Conservation (phyloP, 2,888 invertebrate species). For the Ennomos quercinarius region DNA sequence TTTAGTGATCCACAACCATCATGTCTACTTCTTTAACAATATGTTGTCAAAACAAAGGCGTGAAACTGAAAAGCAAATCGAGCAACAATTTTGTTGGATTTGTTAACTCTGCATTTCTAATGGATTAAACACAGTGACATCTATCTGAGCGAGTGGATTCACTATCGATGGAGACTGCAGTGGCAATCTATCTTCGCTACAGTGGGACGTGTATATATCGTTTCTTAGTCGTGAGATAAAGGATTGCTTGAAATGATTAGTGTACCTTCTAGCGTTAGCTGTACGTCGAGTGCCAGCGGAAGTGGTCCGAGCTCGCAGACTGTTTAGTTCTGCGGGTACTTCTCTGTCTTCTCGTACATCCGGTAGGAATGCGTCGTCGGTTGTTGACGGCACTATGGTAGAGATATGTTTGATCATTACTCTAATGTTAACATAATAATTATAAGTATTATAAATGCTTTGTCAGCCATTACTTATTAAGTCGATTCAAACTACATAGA, state of each 20-base stretch:
- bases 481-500: too few species aligned
- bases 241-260: background rate
- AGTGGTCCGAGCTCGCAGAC: constrained; percentile 71
- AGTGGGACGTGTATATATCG: constrained; percentile 1
- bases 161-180: background rate
- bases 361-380: constrained; percentile 77
- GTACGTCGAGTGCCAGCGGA: constrained; percentile 79
- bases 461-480: too few species aligned
- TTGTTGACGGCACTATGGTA: constrained; percentile 64
- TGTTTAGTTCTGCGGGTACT: constrained; percentile 63
- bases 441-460: background rate
- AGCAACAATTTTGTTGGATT: background rate
- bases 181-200: constrained; percentile 1
- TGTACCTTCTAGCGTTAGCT: constrained; percentile 76
- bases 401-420: constrained; percentile 15
- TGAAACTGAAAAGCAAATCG: background rate
- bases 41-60: too few species aligned
- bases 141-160: background rate
- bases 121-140: too few species aligned
- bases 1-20: too few species aligned
- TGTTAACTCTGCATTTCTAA: too few species aligned
- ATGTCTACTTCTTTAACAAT: too few species aligned
- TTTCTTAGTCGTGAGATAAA: background rate
- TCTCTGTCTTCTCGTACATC: constrained; percentile 72
- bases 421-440: background rate